Conservation (phyloP, 2,888 invertebrate species). For the Macrophya annulata region DNA sequence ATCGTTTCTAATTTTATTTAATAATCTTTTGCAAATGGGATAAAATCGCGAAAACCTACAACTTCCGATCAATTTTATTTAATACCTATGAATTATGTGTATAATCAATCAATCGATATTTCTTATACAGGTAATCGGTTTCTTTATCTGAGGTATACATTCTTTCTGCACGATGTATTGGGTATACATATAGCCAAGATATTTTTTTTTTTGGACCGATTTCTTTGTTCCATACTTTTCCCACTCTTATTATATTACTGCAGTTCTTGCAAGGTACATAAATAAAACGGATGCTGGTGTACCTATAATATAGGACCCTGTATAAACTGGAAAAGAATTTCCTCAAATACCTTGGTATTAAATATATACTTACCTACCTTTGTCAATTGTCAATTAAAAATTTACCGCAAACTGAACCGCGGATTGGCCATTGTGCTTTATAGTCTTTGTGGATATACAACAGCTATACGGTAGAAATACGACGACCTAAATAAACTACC, state of each 20-base stretch:
- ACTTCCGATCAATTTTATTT: not conserved
- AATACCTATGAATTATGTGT: not conserved
- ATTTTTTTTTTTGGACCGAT: not conserved
- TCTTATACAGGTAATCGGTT: conserved; percentile 11
- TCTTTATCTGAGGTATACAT: not conserved
- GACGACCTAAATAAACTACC: not conserved
- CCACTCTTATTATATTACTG: conserved; percentile 37
- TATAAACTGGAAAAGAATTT: conserved; percentile 8
- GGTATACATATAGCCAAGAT: conserved; percentile 12
- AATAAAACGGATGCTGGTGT: conserved; percentile 43
- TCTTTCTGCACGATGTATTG: not conserved
- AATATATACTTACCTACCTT: not conserved
- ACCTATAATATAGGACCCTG: not conserved
- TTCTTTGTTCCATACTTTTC: conserved; percentile 23
- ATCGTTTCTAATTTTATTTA: no score
- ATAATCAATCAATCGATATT: not conserved
- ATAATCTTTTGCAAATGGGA: no score
- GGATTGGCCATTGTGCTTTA: conserved; percentile 19
- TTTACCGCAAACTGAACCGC: conserved; percentile 7
- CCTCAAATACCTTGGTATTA: conserved; percentile 29
- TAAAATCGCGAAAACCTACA: no score
- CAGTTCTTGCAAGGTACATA: not conserved
- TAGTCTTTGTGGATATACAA: not conserved
- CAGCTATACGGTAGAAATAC: not conserved
- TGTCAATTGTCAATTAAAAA: conserved; percentile 39